Base-by-base conservation (phyloP, 2,797 vertebrate species). In the Myotis pilosus region DNA sequence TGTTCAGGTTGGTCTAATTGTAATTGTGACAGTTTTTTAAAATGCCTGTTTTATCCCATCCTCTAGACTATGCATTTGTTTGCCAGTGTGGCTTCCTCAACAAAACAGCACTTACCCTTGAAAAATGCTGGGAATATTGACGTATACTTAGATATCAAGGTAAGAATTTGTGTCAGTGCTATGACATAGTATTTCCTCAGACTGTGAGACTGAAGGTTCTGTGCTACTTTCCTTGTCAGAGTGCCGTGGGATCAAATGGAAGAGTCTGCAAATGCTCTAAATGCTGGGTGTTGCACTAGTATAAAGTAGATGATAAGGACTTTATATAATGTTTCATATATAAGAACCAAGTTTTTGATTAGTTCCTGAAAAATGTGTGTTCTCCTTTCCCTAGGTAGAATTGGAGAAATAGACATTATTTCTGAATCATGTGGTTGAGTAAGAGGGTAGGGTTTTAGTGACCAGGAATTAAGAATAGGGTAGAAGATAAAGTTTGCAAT, bases 91-190 rank as follows among this genome's bases (percentile, higher is more conserved):
- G 98, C 98, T 97, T 99, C 98, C 96, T 98, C 98, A 92, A 96
- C 98, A 95, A 98, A 98, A 92, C 99, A 99, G 96, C 98, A 97
- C 12, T 98, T 99, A 94, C 99, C 99, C 2, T 98, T 99, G 98
- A 99, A 99, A 98, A 99, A 99, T 98, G 99, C 99, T 89, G 99
- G 99, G 87, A 99, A 99, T 98, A 99, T 99, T 96, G 98, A 98
- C 30, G 99, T 99, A 85, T 97, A 98, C 96, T 98, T 99, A 93
- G 98, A 99, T 97, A 96, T 99, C 78, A 97, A 97, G 98, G 98
- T 98, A 98, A 23, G 97, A 94, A 86, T 80, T 69, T 83, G 28
- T 64, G 7, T 72, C 44, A 28, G 25, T 69, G 3, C 38, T 82
- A 1, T 49, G 17, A 7, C 19, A 25, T 49, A 60, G 64, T 85